phyloP scores from a whole-genome alignment of 1,140 invertebrate genomes.

The Holotrichia oblita region DNA sequence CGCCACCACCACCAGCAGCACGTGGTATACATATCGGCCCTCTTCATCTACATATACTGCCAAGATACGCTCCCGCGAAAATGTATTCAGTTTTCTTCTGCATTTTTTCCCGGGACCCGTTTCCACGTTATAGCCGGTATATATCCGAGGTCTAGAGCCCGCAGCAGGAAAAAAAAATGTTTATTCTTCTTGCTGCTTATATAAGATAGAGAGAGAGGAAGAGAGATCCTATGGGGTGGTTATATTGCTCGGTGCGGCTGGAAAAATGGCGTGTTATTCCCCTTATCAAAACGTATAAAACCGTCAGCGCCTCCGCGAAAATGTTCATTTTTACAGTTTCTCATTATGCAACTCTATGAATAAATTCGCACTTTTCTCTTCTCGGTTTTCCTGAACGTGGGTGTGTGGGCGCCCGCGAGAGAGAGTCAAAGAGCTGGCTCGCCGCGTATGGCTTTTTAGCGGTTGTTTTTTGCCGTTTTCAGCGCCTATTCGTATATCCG shows the following conservation, averaged over 20 bases:
- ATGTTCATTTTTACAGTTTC: constrained; percentile 66
- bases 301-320: constrained; percentile 58
- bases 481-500: neutral
- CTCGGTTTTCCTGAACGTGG: constrained; percentile 48
- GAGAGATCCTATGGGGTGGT: constrained; percentile 38
- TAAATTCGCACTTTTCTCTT: constrained; percentile 63
- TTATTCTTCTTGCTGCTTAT: neutral
- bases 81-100: constrained; percentile 12
- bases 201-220: neutral
- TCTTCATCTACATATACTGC: neutral
- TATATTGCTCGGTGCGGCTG: constrained; percentile 48
- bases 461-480: neutral
- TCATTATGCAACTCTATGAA: constrained; percentile 65
- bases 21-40: neutral
- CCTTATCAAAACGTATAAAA: constrained; percentile 64
- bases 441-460: neutral
- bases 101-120: neutral
- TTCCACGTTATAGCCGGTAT: neutral
- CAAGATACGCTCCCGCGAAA: neutral
- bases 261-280: constrained; percentile 60
- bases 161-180: neutral
- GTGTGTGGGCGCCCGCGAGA: too few relatives aligned
- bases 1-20: neutral
- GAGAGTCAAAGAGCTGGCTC: constrained; percentile 50
- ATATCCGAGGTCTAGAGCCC: neutral